Base-by-base conservation (phyloP, 2,113 vertebrate species). In the Forbesichthys papilliferus region DNA sequence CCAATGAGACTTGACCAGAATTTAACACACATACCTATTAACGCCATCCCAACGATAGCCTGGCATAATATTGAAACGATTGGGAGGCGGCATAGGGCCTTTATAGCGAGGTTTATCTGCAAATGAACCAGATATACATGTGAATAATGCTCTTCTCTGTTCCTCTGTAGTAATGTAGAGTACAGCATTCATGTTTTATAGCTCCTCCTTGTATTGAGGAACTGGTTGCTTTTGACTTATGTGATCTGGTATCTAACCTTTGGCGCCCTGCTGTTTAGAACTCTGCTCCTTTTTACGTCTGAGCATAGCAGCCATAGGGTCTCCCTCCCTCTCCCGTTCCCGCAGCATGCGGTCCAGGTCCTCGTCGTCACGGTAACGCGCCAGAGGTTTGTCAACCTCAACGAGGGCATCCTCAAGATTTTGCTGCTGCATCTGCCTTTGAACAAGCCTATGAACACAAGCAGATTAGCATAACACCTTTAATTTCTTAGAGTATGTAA, bases 21-120 rank as follows among this genome's bases (percentile, higher is more conserved):
- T 16, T 16, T 16, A 16, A 16, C 16, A 16, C 16, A 68, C 4
- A 0, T 88, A 98, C 98, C 98, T 96, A 90, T 99, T 94, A 58
- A 96, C 94, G 1, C 98, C 98, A 11, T 99, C 98, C 98, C 98
- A 99, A 74, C 96, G 97, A 77, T 97, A 94, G 1, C 98, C 98
- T 0, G 98, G 98, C 89, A 87, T 93, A 52, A 99, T 89, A 72
- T 96, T 96, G 52, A 97, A 99, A 10, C 97, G 93, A 86, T 99
- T 99, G 66, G 93, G 95, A 0, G 97, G 98, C 14, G 98, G 98
- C 0, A 92, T 71, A 36, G 96, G 95, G 18, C 98, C 98, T 11
- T 70, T 95, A 73, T 99, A 98, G n/a, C 81, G 84, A 14, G 96
- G 96, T 53, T 91, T 96, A 56, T 89, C 98, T 98, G 63, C 16